Evolutionary conservation across 2,113 vertebrate genomes (phyloP).

Genomic region (Sebastes fasciatus): DNA sequence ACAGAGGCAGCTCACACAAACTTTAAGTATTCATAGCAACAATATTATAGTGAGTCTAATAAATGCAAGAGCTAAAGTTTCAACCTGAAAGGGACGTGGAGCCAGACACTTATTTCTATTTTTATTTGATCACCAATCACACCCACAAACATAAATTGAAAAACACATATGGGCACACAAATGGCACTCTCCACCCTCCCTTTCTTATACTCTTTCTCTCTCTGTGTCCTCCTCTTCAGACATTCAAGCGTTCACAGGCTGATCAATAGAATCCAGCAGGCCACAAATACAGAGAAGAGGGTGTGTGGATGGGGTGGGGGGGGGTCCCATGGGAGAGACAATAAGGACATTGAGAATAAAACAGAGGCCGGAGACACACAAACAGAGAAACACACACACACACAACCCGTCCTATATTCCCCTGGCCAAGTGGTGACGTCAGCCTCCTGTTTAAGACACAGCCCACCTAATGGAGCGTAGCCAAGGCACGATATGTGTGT

Average conservation of each 20-base stretch:
- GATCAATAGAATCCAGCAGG: slow-evolving; percentile 81
- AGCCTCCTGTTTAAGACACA: slow-evolving; percentile 73
- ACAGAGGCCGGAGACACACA: slow-evolving; percentile 60
- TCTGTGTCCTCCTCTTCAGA: slow-evolving; percentile 58
- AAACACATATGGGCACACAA: slow-evolving; percentile 41
- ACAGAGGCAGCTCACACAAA: slow-evolving; percentile 12
- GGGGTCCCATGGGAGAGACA: slow-evolving; percentile 65
- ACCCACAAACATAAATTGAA: slow-evolving; percentile 27
- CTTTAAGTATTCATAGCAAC: slow-evolving; percentile 41
- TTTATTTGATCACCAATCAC: slow-evolving; percentile 33
- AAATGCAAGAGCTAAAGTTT: slow-evolving; percentile 55
- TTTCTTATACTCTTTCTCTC: background rate
- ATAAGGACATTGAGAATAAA: slow-evolving; percentile 81
- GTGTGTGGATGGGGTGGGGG: slow-evolving; percentile 20
- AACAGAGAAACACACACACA: slow-evolving; percentile 47
- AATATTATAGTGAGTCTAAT: slow-evolving; percentile 53
- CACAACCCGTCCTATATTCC: slow-evolving; percentile 62
- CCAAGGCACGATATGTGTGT: slow-evolving; percentile 58
- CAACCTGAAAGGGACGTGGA: slow-evolving; percentile 25
- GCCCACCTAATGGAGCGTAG: slow-evolving; percentile 78
- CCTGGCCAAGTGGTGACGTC: slow-evolving; percentile 73
- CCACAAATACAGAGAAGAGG: slow-evolving; percentile 69
- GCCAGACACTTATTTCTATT: slow-evolving; percentile 32
- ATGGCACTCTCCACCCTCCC: slow-evolving; percentile 30
- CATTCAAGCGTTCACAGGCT: slow-evolving; percentile 76